phyloP scores from a whole-genome alignment of 2,888 invertebrate species.

The Herminia tarsipennalis region DNA sequence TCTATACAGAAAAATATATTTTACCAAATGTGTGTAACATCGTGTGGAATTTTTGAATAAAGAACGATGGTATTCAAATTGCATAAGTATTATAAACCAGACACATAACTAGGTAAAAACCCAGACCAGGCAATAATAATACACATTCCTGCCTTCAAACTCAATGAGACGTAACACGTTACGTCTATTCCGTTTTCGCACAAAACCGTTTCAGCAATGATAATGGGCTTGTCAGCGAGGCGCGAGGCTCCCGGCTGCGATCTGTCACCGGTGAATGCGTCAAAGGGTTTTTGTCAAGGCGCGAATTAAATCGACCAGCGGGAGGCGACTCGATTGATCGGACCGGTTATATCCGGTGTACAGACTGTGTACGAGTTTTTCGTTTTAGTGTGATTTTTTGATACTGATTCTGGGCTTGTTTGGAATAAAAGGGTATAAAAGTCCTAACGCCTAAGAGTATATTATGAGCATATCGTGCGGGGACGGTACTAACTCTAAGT shows the following conservation, averaged over 20 bases:
- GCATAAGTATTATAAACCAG: no score
- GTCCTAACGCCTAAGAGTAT: no score
- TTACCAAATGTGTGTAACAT: no score
- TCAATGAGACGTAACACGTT: slow-evolving; percentile 20
- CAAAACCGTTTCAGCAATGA: slow-evolving; percentile 56
- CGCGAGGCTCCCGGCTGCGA: slow-evolving; percentile 76
- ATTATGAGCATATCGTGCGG: no score
- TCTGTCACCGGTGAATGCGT: slow-evolving; percentile 75
- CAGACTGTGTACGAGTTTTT: slow-evolving; percentile 11
- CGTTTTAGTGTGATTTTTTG: not conserved
- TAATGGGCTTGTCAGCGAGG: slow-evolving; percentile 72
- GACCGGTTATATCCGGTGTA: slow-evolving; percentile 54
- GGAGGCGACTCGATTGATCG: slow-evolving; percentile 73
- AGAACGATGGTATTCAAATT: no score
- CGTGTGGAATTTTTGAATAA: no score
- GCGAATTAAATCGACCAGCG: slow-evolving; percentile 81
- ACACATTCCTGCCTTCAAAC: slow-evolving; percentile 15
- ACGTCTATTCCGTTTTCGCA: slow-evolving; percentile 31
- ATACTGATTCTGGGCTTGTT: not conserved
- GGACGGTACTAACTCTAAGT: no score
- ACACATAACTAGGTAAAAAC: not conserved
- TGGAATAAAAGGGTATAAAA: no score
- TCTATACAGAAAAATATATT: no score
- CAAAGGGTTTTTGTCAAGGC: slow-evolving; percentile 81
- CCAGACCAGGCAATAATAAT: not conserved